Percentiles rank a stretch among this genome's conserved stretches.
These are phyloP conservation scores for Aplidium turbinatum DNA, from an alignment of 23 tunicate species.

Conservation along the genomic window DNA sequence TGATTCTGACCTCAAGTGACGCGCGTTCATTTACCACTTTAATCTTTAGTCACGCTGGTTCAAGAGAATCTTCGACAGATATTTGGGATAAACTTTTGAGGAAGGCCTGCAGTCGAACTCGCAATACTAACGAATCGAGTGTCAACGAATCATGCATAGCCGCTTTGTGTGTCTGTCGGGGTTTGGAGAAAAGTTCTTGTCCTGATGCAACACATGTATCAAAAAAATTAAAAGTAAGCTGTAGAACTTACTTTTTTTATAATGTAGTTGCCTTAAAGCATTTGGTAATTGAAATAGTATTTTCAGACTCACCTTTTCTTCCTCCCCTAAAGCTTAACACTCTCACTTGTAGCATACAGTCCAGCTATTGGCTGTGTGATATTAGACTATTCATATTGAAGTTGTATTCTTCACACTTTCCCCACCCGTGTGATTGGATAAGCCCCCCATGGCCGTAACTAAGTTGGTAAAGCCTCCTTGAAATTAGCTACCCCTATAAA, in stretches of 20 bases:
- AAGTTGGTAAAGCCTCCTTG: too few species aligned
- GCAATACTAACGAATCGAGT: not conserved
- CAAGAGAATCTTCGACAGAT: not conserved
- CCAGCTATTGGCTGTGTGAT: not conserved
- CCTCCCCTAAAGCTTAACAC: too few species aligned
- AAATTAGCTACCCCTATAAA: too few species aligned
- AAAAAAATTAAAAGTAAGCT: slow-evolving; percentile 25
- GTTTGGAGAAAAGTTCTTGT: not conserved
- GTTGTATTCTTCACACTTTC: not conserved
- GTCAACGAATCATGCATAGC: slow-evolving; percentile 8
- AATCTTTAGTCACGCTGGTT: not conserved
- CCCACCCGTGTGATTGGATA: too few species aligned
- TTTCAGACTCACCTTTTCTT: too few species aligned
- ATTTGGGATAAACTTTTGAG: slow-evolving; percentile 18
- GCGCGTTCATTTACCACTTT: not conserved
- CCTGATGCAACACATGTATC: slow-evolving; percentile 5
- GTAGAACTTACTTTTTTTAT: too few species aligned
- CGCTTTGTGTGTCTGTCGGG: slow-evolving; percentile 68
- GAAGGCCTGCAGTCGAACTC: not conserved
- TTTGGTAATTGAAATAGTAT: too few species aligned
- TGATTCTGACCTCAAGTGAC: not conserved
- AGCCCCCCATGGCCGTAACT: too few species aligned
- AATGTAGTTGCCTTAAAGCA: too few species aligned
- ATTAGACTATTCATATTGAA: not conserved
- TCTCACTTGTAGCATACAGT: too few species aligned